Percentiles rank a stretch among this genome's conserved stretches.
Conservation (phyloP, 2,113 vertebrate genomes). For the Tachycineta bicolor region DNA sequence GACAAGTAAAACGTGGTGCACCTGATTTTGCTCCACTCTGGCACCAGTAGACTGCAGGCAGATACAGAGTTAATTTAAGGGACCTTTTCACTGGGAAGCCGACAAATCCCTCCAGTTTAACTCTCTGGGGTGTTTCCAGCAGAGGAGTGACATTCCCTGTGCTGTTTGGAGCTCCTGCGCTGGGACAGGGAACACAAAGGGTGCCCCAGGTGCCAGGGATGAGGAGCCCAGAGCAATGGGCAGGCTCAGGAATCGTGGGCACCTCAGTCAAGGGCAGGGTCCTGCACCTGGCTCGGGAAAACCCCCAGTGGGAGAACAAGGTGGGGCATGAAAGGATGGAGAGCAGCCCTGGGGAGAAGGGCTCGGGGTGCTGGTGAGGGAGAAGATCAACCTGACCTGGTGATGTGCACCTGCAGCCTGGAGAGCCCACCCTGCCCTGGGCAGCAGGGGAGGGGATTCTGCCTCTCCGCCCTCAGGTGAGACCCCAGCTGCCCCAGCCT, state of each 20-base stretch:
- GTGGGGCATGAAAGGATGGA: neutral
- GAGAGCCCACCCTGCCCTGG: neutral
- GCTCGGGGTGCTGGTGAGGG: neutral
- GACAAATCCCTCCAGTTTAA: neutral
- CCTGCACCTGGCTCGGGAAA: rapidly evolving
- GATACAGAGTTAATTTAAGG: neutral
- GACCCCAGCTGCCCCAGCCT: neutral
- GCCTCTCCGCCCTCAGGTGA: neutral
- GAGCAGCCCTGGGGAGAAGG: neutral
- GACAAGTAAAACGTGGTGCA: neutral
- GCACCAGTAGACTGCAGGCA: neutral
- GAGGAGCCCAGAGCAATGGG: neutral
- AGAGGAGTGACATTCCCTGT: neutral
- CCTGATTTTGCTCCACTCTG: neutral
- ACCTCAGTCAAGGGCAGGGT: rapidly evolving
- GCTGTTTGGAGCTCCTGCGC: neutral
- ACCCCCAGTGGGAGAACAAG: rapidly evolving
- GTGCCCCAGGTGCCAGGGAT: neutral
- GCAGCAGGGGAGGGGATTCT: neutral
- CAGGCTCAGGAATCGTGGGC: neutral
- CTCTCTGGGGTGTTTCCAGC: neutral
- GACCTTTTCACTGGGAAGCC: neutral
- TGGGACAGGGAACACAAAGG: neutral
- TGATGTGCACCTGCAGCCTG: rapidly evolving
- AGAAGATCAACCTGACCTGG: rapidly evolving